Base-by-base conservation (phyloP, 2,113 vertebrate species). In the Chaetops frenatus region DNA sequence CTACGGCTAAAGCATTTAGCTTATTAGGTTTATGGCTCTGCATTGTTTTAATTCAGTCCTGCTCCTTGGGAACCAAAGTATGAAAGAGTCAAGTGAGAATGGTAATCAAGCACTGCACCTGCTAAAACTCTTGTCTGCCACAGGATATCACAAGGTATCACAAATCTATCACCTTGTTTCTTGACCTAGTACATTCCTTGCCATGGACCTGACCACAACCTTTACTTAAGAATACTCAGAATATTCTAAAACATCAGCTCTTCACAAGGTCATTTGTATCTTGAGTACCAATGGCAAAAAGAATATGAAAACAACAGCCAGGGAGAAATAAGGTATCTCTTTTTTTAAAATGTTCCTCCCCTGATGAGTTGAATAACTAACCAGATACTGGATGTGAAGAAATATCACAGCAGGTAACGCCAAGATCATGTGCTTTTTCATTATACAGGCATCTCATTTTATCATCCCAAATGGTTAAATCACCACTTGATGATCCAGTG, bases 371-470 rank as follows among this genome's bases (percentile, higher is more conserved):
- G 92, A 92, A 57, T 78, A 92, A 98, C 98, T 96, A 90, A 98
- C 98, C 98, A 94, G 94, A 97, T 95, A 98, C 6, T 50, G 97
- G 92, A 66, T 97, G 97, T 51, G 98, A 95, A 87, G 98, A 98
- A 93, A 98, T 98, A 95, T 98, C 97, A 88, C 99, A 99, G 97
- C 99, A 99, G 94, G 98, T 98, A 88, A 99, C 98, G 0, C 99
- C 98, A 91, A 99, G 98, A 97, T 99, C 99, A 8, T 99, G 99
- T 53, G 98, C 98, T 97, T 99, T 99, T 96, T 99, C 98, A 15
- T 97, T 98, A 61, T 73, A 91, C n/a, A 98, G 97, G 89, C 98
- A 98, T 64, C 95, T 98, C 97, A 98, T 96, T 88, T 98, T 97
- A 86, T 98, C 95, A 82, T 98, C 98, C 98, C 99, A 99, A 62